A percentile compares a stretch with the other conserved stretches of the same genome.
phyloP scores from a whole-genome alignment of 2,888 invertebrate species.

The Epinotia nisella region DNA sequence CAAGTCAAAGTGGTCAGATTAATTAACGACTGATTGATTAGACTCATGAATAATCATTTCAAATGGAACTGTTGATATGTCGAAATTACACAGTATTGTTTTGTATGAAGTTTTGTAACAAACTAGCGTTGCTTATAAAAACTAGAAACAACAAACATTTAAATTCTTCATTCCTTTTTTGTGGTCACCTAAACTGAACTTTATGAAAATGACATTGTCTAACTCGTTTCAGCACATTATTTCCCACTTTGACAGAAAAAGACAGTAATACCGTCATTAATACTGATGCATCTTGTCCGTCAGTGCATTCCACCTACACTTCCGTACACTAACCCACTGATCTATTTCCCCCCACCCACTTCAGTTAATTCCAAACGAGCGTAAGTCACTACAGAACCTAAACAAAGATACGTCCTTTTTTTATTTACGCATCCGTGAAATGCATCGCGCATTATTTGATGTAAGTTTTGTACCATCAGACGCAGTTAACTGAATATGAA shows the following conservation, averaged over 20 bases:
- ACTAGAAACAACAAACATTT: too few relatives aligned
- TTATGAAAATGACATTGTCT: neutral
- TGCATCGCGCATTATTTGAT: constrained; percentile 56
- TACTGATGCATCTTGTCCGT: constrained; percentile 13
- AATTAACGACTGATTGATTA: neutral
- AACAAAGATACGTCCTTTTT: constrained; percentile 5
- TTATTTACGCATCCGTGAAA: constrained; percentile 57
- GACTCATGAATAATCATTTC: constrained; percentile 6
- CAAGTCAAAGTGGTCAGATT: neutral
- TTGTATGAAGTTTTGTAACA: neutral
- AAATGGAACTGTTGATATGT: neutral
- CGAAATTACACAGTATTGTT: neutral
- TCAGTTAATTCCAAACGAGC: neutral
- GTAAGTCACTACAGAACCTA: neutral
- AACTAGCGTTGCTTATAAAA: neutral
- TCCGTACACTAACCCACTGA: constrained; percentile 63
- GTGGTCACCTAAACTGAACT: neutral
- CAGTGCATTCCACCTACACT: constrained; percentile 34
- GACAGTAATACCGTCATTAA: neutral
- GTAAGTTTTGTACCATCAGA: constrained; percentile 49
- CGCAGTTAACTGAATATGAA: neutral
- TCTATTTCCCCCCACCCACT: constrained; percentile 58
- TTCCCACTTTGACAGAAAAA: neutral
- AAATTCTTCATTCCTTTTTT: too few relatives aligned
- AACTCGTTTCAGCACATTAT: neutral